phyloP scores from a whole-genome alignment of 2,113 vertebrate species.

The Eulemur rufifrons region DNA sequence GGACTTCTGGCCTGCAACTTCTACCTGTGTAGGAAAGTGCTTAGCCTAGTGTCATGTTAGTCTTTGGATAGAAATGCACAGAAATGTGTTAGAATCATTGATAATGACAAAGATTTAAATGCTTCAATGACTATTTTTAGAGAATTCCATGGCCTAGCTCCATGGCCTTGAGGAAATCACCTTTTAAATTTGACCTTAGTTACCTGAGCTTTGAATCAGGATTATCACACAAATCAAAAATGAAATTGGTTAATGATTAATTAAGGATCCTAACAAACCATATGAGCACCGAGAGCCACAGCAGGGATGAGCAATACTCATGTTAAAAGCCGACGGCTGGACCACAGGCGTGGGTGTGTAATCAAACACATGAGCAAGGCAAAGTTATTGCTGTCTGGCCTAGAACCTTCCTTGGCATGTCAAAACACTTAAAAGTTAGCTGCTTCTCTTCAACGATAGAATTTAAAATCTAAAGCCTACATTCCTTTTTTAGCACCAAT shows the following conservation, averaged over 20 bases:
- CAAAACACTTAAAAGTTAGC: slow-evolving; percentile 40
- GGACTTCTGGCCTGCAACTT: not conserved
- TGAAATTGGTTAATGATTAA: slow-evolving; percentile 13
- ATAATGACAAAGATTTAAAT: not conserved
- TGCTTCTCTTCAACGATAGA: not conserved
- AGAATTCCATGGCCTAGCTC: not conserved
- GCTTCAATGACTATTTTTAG: not conserved
- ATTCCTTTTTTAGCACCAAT: slow-evolving; percentile 38
- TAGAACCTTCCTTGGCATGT: not conserved
- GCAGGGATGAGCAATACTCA: not conserved
- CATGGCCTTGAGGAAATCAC: not conserved
- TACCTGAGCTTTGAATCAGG: not conserved
- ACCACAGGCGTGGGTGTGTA: not conserved
- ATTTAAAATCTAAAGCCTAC: slow-evolving; percentile 32
- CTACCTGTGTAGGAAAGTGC: not conserved
- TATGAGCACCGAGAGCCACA: not conserved
- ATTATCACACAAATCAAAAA: slow-evolving; percentile 32
- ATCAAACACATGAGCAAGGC: not conserved
- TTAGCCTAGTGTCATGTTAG: not conserved
- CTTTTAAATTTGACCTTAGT: slow-evolving; percentile 19
- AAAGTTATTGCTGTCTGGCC: not conserved
- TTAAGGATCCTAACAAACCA: not conserved
- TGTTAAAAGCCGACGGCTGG: not conserved
- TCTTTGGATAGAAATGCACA: not conserved
- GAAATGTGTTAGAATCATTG: slow-evolving; percentile 8